A percentile compares a stretch with the other conserved stretches of the same genome.
Conservation (phyloP, 2,888 invertebrate species). For the Cantharis nigra region DNA sequence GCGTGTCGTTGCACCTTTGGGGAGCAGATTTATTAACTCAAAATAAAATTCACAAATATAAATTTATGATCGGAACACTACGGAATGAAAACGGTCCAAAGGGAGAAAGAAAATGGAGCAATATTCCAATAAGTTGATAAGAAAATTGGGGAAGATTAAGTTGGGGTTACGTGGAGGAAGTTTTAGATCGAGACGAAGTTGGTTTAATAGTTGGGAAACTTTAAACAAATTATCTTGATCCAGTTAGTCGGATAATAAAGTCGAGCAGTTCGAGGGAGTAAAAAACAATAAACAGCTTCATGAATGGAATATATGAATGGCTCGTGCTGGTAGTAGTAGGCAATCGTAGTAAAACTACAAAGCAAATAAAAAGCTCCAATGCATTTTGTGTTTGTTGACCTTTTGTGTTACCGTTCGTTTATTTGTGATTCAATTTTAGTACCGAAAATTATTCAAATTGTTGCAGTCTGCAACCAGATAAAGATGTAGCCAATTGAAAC, state of each 20-base stretch:
- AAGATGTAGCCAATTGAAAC: neutral
- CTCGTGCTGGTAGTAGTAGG: slow-evolving; percentile 43
- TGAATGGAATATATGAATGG: slow-evolving; percentile 55
- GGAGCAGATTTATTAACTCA: neutral
- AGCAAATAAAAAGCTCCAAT: slow-evolving; percentile 55
- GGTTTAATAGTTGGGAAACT: slow-evolving; percentile 32
- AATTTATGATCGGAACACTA: neutral
- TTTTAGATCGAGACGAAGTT: slow-evolving; percentile 6
- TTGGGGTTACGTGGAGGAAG: slow-evolving; percentile 8
- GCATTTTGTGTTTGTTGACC: slow-evolving; percentile 46
- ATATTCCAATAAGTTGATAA: neutral
- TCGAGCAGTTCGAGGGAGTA: slow-evolving; percentile 27
- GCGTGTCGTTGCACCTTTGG: slow-evolving; percentile 3
- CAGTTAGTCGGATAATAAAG: slow-evolving; percentile 41
- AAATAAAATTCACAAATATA: neutral
- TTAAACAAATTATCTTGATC: slow-evolving; percentile 37
- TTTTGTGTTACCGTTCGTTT: slow-evolving; percentile 24
- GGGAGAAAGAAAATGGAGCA: neutral
- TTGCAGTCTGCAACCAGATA: neutral
- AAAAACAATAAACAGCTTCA: slow-evolving; percentile 39
- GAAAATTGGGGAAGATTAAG: neutral
- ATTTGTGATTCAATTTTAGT: slow-evolving; percentile 21
- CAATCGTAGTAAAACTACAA: slow-evolving; percentile 56
- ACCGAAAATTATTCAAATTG: neutral
- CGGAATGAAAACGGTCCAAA: neutral